phyloP scores from a whole-genome alignment of 2,888 invertebrate genomes.

The Sesia bembeciformis region DNA sequence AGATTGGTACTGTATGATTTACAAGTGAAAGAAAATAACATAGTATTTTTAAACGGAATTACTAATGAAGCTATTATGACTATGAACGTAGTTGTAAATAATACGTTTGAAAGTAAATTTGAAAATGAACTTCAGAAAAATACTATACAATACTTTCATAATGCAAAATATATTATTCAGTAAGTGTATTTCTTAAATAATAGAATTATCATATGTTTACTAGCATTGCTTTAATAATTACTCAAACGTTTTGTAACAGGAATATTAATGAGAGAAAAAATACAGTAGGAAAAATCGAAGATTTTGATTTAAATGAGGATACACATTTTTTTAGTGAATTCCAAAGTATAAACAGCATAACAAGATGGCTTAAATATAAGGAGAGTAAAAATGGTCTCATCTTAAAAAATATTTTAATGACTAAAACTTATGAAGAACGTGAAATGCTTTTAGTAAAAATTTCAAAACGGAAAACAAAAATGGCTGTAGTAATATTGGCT shows the following conservation, averaged over 20 bases:
- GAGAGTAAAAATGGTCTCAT: conserved; percentile 10
- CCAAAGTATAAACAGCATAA: conserved; percentile 13
- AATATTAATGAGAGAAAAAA: too few species aligned
- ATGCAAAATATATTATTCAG: too few species aligned
- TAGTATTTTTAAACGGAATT: conserved; percentile 44
- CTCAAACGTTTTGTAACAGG: too few species aligned
- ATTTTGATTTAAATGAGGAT: too few species aligned
- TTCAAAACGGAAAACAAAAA: conserved; percentile 21
- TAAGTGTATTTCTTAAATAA: too few species aligned
- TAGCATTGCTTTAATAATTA: too few species aligned
- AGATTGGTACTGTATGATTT: conserved; percentile 33
- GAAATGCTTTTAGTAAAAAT: conserved; percentile 42
- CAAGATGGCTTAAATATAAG: conserved; percentile 24
- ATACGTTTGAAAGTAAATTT: conserved; percentile 21
- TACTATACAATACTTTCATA: conserved; percentile 30
- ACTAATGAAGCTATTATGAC: conserved; percentile 51
- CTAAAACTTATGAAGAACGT: conserved; percentile 36
- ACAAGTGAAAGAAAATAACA: conserved; percentile 18
- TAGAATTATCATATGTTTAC: too few species aligned
- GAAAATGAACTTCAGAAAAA: conserved; percentile 26
- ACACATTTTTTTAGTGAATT: too few species aligned
- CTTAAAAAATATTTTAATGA: conserved; percentile 32
- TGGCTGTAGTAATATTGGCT: conserved; percentile 43
- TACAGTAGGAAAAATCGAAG: too few species aligned
- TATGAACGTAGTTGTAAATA: conserved; percentile 39